Evolutionary conservation across 2,888 invertebrate genomes (phyloP).

Genomic region (Brenthis hecate): DNA sequence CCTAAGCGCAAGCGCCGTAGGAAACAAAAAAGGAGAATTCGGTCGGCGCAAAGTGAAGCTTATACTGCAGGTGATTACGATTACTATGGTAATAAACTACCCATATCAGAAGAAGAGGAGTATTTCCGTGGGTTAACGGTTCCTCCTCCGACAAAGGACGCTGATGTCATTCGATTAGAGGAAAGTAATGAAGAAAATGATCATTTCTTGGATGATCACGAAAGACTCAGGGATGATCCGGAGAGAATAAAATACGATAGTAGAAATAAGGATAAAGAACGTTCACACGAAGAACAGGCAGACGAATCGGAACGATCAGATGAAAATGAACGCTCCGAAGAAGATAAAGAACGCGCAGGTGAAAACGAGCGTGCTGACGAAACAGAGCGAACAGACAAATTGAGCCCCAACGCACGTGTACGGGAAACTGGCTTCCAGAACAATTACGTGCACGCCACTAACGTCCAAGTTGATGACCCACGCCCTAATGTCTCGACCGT

Average conservation of each 20-base stretch:
- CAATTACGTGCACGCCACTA: constrained; percentile 64
- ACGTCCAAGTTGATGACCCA: constrained; percentile 64
- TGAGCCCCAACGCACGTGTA: constrained; percentile 65
- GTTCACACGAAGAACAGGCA: constrained; percentile 42
- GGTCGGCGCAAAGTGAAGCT: constrained; percentile 50
- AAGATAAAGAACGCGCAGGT: constrained; percentile 47
- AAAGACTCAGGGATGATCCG: constrained; percentile 61
- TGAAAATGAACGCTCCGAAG: constrained; percentile 46
- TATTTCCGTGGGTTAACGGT: constrained; percentile 57
- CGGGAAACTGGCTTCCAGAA: constrained; percentile 63
- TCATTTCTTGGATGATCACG: constrained; percentile 63
- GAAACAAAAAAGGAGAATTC: constrained; percentile 57
- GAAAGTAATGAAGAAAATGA: constrained; percentile 45
- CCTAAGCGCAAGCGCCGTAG: constrained; percentile 60
- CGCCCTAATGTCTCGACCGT: constrained; percentile 43
- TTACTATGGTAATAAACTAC: constrained; percentile 65
- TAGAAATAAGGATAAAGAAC: constrained; percentile 40
- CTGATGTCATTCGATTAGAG: constrained; percentile 62
- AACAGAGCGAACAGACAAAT: constrained; percentile 49
- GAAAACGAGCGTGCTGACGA: constrained; percentile 50
- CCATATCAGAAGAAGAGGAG: constrained; percentile 67
- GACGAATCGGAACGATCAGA: constrained; percentile 49
- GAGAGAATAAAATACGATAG: constrained; percentile 44
- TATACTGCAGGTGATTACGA: constrained; percentile 65
- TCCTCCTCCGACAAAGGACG: constrained; percentile 65